phyloP scores from a whole-genome alignment of 2,888 invertebrate species.

The Lucinisca nassula region DNA sequence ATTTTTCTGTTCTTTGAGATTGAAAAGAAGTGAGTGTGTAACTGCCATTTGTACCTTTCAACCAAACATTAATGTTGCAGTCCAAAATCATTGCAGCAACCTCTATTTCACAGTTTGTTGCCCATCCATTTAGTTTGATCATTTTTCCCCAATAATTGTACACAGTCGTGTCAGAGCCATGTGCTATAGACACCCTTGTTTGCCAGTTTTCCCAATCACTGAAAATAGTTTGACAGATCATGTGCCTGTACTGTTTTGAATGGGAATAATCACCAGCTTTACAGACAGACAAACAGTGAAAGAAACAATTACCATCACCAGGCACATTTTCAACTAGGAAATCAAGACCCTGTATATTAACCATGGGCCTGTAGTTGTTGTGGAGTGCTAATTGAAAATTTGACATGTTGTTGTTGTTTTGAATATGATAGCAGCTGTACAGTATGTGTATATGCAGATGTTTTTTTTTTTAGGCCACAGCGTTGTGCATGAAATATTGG shows the following conservation, averaged over 20 bases:
- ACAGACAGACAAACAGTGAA: neutral
- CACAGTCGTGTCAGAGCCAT: neutral
- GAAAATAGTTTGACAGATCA: slow-evolving; percentile 1
- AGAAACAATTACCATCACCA: slow-evolving; percentile 7
- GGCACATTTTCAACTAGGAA: neutral
- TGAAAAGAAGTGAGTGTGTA: neutral
- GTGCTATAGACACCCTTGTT: neutral
- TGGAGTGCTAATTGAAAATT: no score
- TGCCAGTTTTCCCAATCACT: neutral
- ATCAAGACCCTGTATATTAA: neutral
- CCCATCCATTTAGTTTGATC: neutral
- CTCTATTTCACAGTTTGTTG: slow-evolving; percentile 1
- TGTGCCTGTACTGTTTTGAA: neutral
- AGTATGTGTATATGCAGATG: no score
- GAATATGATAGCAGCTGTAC: no score
- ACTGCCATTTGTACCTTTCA: neutral
- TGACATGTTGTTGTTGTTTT: no score
- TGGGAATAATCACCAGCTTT: neutral
- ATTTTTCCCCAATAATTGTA: neutral
- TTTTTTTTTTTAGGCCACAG: no score
- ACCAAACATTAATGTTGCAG: neutral
- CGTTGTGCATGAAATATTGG: no score
- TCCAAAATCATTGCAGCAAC: neutral
- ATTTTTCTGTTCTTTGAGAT: neutral
- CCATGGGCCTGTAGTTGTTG: no score